Percentiles rank a stretch among this genome's conserved stretches.
These are phyloP conservation scores for Adrianichthys oophorus DNA, from an alignment of 2,797 vertebrate genomes.

Conservation along the genomic window DNA sequence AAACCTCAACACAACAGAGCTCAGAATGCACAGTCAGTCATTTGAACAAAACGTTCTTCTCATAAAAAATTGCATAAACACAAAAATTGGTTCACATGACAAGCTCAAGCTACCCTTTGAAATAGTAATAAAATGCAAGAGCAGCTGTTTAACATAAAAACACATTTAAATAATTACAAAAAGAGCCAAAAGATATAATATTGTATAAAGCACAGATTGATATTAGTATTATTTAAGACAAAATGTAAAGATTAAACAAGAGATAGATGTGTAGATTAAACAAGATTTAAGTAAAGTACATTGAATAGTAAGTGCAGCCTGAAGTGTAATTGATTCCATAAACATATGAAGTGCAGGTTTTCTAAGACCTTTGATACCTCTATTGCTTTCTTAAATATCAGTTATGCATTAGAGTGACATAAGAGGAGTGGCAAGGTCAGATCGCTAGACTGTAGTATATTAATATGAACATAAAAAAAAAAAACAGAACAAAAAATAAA, in stretches of 20 bases:
- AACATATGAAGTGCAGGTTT: slow-evolving; percentile 47
- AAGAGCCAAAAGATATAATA: slow-evolving; percentile 18
- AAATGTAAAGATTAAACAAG: slow-evolving; percentile 40
- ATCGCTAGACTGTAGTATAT: slow-evolving; percentile 57
- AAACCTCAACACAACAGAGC: slow-evolving; percentile 31
- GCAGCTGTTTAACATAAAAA: slow-evolving; percentile 47
- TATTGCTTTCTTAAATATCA: slow-evolving; percentile 60
- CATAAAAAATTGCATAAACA: slow-evolving; percentile 47
- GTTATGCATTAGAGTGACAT: slow-evolving; percentile 36
- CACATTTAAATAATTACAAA: slow-evolving; percentile 66
- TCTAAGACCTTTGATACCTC: slow-evolving; percentile 60
- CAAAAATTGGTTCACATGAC: slow-evolving; percentile 44
- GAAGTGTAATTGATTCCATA: slow-evolving; percentile 48
- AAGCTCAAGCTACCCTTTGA: slow-evolving; percentile 41
- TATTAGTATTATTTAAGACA: no score
- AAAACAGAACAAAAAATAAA: slow-evolving; percentile 26
- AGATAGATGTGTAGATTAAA: no score
- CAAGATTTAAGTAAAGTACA: slow-evolving; percentile 32
- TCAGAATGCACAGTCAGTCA: slow-evolving; percentile 26
- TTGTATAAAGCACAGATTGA: no score
- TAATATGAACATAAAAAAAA: slow-evolving; percentile 43
- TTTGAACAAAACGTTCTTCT: slow-evolving; percentile 36
- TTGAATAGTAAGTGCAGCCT: slow-evolving; percentile 45
- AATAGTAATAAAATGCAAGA: slow-evolving; percentile 47
- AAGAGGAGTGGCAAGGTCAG: slow-evolving; percentile 36